phyloP scores from a whole-genome alignment of 2,888 invertebrate species.

The Ophioninae sp. region DNA sequence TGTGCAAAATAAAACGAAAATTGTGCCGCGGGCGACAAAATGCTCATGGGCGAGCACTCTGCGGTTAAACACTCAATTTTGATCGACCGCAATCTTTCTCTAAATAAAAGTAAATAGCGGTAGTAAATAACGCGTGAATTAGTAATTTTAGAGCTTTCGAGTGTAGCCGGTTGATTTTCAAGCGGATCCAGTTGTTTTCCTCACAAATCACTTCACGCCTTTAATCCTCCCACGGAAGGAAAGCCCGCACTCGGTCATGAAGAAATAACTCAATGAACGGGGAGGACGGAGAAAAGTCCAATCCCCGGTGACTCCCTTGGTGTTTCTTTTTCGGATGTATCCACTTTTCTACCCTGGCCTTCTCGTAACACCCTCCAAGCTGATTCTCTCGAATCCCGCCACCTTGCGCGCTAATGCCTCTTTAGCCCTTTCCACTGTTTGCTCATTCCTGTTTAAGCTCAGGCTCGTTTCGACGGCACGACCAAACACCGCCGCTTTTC shows the following conservation, averaged over 20 bases:
- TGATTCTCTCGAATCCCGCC: constrained; percentile 74
- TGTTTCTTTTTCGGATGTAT: background rate
- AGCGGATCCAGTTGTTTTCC: background rate
- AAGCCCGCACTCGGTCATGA: background rate
- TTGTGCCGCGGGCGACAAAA: too few species aligned
- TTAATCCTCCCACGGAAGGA: background rate
- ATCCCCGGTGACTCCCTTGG: background rate
- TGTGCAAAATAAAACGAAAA: too few species aligned
- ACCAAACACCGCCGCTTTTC: background rate
- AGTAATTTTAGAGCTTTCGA: too few species aligned
- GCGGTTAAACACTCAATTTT: too few species aligned
- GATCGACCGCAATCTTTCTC: too few species aligned
- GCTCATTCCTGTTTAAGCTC: constrained; percentile 7
- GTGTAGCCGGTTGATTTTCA: too few species aligned
- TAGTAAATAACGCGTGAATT: too few species aligned
- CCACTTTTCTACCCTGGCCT: background rate
- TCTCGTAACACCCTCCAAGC: constrained; percentile 69
- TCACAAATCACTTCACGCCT: background rate
- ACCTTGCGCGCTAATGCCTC: constrained; percentile 27
- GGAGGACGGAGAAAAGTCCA: constrained; percentile 13
- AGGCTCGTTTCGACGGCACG: background rate
- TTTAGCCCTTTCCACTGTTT: constrained; percentile 14
- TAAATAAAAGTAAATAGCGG: too few species aligned
- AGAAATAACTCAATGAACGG: background rate
- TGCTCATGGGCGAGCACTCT: too few species aligned